Conservation (phyloP, 2,113 vertebrate species). For the Menura novaehollandiae region DNA sequence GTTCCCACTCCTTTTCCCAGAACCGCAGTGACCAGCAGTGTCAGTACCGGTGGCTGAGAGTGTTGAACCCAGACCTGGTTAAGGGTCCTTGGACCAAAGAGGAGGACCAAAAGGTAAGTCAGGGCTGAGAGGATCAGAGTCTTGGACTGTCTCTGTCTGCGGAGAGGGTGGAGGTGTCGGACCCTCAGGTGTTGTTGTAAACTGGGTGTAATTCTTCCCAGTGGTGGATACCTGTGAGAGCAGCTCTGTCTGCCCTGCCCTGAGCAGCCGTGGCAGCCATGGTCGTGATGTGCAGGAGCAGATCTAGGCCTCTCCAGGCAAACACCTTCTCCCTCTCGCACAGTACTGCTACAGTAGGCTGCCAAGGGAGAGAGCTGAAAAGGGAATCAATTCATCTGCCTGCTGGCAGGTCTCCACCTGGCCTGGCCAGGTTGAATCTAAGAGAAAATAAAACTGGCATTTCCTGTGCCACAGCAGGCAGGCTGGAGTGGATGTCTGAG, state of each 20-base stretch:
- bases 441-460: background rate
- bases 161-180: background rate
- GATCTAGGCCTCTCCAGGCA: background rate
- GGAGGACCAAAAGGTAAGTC: slow-evolving; percentile 91
- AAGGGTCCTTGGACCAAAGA: slow-evolving; percentile 99
- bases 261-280: background rate
- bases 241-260: background rate
- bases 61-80: slow-evolving; percentile 92
- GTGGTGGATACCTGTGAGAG: background rate
- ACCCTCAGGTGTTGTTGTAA: background rate
- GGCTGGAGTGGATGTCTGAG: background rate
- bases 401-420: background rate
- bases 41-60: slow-evolving; percentile 94
- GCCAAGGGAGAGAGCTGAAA: background rate
- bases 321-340: background rate
- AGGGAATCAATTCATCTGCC: background rate
- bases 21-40: slow-evolving; percentile 94
- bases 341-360: background rate
- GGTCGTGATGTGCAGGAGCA: background rate
- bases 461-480: background rate
- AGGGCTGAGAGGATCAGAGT: background rate
- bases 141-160: background rate
- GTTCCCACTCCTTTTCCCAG: slow-evolving; percentile 58
- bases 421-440: background rate
- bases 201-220: background rate